Evolutionary conservation across 2,797 vertebrate genomes (phyloP).

Genomic region (Leucoraja ocellata): DNA sequence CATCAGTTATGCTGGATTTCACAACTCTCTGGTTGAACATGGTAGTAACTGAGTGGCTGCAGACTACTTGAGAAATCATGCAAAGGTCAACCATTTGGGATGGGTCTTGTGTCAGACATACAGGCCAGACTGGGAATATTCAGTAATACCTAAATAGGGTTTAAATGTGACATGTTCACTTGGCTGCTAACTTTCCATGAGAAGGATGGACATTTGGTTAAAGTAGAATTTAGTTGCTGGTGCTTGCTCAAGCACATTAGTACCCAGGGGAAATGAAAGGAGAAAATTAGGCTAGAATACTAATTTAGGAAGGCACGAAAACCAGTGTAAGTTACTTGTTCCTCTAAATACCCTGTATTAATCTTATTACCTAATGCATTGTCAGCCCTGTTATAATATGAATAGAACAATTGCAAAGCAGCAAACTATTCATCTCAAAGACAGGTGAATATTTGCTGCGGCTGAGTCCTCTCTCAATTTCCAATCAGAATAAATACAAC

Average conservation of each 20-base stretch:
- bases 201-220: not conserved
- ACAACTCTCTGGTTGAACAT: no score
- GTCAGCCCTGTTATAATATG: not conserved
- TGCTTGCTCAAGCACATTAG: not conserved
- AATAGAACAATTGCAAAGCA: not conserved
- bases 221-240: not conserved
- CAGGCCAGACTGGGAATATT: not conserved
- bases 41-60: no score
- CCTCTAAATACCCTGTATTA: not conserved
- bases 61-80: no score
- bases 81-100: no score
- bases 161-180: not conserved
- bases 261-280: not conserved
- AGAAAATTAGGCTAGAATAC: not conserved
- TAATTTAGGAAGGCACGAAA: not conserved
- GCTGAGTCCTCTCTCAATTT: not conserved
- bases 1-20: no score
- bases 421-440: not conserved
- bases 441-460: not conserved
- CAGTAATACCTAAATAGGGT: not conserved
- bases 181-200: not conserved
- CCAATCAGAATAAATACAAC: not conserved
- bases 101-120: no score
- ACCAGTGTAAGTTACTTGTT: conserved; percentile 1
- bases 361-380: not conserved